These are phyloP conservation scores for Altica lythri DNA, from an alignment of 2,888 invertebrate species.

Conservation along the genomic window DNA sequence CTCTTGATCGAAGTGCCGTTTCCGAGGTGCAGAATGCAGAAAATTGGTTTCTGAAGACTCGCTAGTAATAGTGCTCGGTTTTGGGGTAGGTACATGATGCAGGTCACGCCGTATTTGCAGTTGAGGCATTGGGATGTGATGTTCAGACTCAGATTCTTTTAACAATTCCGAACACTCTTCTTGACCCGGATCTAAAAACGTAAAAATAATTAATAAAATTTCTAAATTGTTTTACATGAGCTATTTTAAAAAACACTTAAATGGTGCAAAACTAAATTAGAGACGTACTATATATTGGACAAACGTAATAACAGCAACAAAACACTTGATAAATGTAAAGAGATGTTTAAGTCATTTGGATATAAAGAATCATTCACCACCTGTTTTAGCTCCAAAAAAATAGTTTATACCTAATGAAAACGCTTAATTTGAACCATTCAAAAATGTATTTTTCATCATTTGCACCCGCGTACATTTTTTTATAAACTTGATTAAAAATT, in stretches of 20 bases:
- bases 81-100: constrained; percentile 58
- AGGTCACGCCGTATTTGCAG: constrained; percentile 80
- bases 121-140: constrained; percentile 46
- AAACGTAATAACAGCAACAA: too few relatives aligned
- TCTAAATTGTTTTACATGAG: background rate
- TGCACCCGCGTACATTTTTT: too few relatives aligned
- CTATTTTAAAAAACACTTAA: background rate
- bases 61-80: constrained; percentile 53
- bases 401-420: too few relatives aligned
- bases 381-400: too few relatives aligned
- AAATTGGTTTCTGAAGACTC: constrained; percentile 60
- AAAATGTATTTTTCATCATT: too few relatives aligned
- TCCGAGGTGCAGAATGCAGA: constrained; percentile 63
- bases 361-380: too few relatives aligned
- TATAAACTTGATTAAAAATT: too few relatives aligned
- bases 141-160: constrained; percentile 54
- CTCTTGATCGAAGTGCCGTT: constrained; percentile 63
- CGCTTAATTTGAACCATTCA: too few relatives aligned
- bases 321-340: too few relatives aligned
- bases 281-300: too few relatives aligned
- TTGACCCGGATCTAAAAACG: constrained; percentile 52
- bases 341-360: too few relatives aligned
- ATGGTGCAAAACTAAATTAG: too few relatives aligned
- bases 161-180: constrained; percentile 51
- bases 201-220: background rate